A percentile compares a stretch with the other conserved stretches of the same genome.
Evolutionary conservation across 2,888 invertebrate genomes (phyloP).

Genomic region (Pollenia griseotomentosa): DNA sequence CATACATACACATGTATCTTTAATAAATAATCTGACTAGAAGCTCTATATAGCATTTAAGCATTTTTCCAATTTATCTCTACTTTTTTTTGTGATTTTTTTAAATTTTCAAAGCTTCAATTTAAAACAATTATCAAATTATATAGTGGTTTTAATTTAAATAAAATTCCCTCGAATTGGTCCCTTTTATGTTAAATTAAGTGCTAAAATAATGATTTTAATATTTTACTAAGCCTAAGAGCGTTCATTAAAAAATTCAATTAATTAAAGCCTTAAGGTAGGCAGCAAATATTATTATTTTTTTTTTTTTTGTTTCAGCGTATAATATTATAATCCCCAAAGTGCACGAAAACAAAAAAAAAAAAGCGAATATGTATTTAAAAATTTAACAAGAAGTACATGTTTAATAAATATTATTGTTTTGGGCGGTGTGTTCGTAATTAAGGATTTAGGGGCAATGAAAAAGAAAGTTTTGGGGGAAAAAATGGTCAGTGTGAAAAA

Average conservation of each 20-base stretch:
- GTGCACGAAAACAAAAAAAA: neutral
- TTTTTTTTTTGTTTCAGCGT: neutral
- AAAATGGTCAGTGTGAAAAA: no score
- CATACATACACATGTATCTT: no score
- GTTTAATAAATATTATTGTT: slow-evolving; percentile 11
- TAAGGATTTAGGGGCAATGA: no score
- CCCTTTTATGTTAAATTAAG: neutral
- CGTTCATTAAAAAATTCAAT: slow-evolving; percentile 56
- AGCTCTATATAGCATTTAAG: no score
- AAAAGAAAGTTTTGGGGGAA: no score
- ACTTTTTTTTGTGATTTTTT: no score
- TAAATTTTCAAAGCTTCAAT: no score
- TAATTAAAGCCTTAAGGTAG: slow-evolving; percentile 56
- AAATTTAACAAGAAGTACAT: neutral
- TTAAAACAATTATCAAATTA: no score
- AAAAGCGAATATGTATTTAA: neutral
- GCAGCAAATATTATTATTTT: neutral
- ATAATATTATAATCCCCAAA: slow-evolving; percentile 37
- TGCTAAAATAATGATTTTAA: neutral
- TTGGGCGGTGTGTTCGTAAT: neutral
- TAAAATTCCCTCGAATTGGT: neutral
- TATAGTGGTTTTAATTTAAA: no score
- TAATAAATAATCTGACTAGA: no score
- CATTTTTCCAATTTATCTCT: no score
- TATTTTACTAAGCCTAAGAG: slow-evolving; percentile 50